These are phyloP conservation scores for Phyllopteryx taeniolatus DNA, from an alignment of 2,113 vertebrate genomes.

Conservation along the genomic window DNA sequence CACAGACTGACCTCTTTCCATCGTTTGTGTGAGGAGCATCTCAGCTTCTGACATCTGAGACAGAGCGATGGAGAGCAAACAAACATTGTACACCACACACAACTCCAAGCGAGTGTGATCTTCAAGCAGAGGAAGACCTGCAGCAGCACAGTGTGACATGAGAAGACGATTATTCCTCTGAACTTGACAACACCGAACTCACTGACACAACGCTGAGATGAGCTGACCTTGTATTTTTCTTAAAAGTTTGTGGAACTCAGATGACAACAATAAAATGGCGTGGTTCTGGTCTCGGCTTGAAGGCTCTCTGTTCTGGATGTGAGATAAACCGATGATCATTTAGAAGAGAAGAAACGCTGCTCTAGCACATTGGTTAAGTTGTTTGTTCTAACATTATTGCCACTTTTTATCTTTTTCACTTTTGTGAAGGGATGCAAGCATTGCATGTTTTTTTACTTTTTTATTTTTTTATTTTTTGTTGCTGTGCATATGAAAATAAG, in stretches of 20 bases:
- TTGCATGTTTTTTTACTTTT: too few relatives aligned
- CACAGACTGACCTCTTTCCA: constrained; percentile 61
- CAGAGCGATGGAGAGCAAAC: constrained; percentile 50
- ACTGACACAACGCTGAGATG: background rate
- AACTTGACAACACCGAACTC: background rate
- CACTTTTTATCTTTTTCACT: too few relatives aligned
- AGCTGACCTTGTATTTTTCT: constrained; percentile 69
- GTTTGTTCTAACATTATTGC: too few relatives aligned
- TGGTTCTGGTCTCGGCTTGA: constrained; percentile 22
- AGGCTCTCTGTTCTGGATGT: constrained; percentile 13
- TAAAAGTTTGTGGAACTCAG: constrained; percentile 68
- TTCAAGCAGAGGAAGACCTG: constrained; percentile 64
- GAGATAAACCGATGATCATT: constrained; percentile 1
- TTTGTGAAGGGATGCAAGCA: too few relatives aligned
- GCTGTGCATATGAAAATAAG: too few relatives aligned
- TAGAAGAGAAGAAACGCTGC: background rate
- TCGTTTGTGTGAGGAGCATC: constrained; percentile 46
- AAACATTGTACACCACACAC: constrained; percentile 66
- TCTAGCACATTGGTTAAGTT: too few relatives aligned
- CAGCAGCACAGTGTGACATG: background rate
- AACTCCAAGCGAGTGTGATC: constrained; percentile 63
- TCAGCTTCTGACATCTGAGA: constrained; percentile 52
- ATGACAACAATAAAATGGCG: constrained; percentile 37
- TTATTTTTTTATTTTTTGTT: too few relatives aligned
- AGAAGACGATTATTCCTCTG: background rate